Evolutionary conservation across 2,888 invertebrate genomes (phyloP), one percentile per base, ranked within the genome.

Genomic region (Agonopterix alstromeriana): DNA sequence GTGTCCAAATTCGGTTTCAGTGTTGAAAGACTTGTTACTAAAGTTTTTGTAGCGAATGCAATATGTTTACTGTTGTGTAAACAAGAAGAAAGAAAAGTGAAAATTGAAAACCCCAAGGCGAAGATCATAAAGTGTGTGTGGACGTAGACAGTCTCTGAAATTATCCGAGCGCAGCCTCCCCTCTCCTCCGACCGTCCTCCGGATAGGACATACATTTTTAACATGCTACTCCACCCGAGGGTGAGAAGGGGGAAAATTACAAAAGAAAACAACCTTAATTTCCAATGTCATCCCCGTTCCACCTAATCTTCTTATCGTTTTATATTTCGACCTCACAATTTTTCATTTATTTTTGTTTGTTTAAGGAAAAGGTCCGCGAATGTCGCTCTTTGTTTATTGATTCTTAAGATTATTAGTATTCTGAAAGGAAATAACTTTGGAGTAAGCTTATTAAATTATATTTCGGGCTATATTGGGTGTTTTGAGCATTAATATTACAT

Each of bases 181-280:
- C 64, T 54, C 59, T 65, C 69, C 65, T 3, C 70, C 73, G 70
- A 68, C 27, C 27, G 5, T 27, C 27, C 27, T 1, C 27, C 27
- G 60, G 56, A 55, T 72, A 68, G 71, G 76, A 78, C 85, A 85
- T 86, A 84, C 85, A 86, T 87, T 86, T 85, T 85, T 85, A 87
- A 88, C 82, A 77, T 70, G 68, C 65, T 70, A 56, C 42, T 8
- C 62, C 56, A 49, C 58, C 67, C 67, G 67, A 70, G 79, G 86
- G 81, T 73, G 83, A 77, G 73, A 77, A 67, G 81, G 84, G 84
- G 75, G 82, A 77, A 80, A 85, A 87, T 87, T 86, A 88, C 87
- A 87, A 88, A 87, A 83, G 85, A 86, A 88, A 87, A 87, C 86
- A 86, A 74, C 86, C 88, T 87, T 87, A 88, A 88, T 88, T 87